Evolutionary conservation across 2,888 invertebrate genomes (phyloP), one percentile per base, ranked within the genome.

Genomic region (Bedellia somnulentella): DNA sequence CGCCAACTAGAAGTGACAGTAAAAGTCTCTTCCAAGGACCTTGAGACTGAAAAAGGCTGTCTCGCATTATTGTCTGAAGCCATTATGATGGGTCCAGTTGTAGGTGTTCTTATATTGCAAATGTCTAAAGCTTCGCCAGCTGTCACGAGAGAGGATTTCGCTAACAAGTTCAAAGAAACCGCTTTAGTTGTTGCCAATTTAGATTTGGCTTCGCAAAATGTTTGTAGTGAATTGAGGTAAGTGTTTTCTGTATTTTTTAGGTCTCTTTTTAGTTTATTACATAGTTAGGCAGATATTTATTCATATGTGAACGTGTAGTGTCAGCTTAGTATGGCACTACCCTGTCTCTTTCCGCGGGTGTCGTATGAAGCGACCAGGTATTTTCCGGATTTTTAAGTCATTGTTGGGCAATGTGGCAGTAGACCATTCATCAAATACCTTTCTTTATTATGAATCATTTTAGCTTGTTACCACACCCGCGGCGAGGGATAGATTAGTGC

Each of bases 171-270:
- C 35, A 49, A 53, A 40, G 46, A 50, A 24, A 46, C 38, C n/a
- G 40, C 42, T 5, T 26, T 36, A 34, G 36, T 47, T 16, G 45
- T 47, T 14, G 41, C 44, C 16, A 57, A 57, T 37, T 44, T 58
- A 26, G 58, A 58, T 43, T 37, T 48, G 28, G 37, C 42, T 33
- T 49, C 52, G 10, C 44, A 52, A 30, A 48, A 48, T 13, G 29
- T 47, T 27, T 55, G 54, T 33, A 40, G 35, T 15, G 48, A 52
- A 24, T 35, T 61, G n/a, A 52, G 48, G 57, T 59, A 41, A 40
- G 41, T 44, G n/a, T 29, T 34, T 34, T 35, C 24, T 35, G 32
- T 36, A 26, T 34, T 33, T 36, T 29, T 33, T 15, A 10, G 5
- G 5, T 12, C 9, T 5, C 10, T 9, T 22, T 17, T 16, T 3